Percentiles rank a stretch among this genome's conserved stretches.
phyloP scores from a whole-genome alignment of 2,113 vertebrate species.

The Tachycineta bicolor region DNA sequence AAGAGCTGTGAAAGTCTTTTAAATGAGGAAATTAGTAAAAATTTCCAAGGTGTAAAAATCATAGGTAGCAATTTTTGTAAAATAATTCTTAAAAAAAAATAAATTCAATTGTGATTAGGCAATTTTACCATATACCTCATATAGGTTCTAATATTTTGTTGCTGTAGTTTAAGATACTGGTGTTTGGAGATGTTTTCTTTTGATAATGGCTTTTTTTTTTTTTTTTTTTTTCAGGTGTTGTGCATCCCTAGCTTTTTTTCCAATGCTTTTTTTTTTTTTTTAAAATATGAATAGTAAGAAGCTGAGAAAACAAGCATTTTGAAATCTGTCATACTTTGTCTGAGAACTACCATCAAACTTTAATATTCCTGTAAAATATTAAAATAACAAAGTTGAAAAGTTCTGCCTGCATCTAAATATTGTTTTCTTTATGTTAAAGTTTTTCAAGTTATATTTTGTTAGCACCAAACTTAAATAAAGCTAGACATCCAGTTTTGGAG shows the following conservation, averaged over 20 bases:
- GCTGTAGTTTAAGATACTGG: background rate
- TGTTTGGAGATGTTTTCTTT: background rate
- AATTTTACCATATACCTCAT: background rate
- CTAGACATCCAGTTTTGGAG: background rate
- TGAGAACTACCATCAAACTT: background rate
- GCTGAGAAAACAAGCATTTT: background rate
- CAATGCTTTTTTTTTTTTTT: background rate
- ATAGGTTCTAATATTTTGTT: background rate
- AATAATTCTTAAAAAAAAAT: background rate
- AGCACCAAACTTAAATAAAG: background rate
- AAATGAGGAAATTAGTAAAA: background rate
- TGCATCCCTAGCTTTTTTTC: background rate
- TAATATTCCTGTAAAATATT: background rate
- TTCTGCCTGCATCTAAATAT: background rate
- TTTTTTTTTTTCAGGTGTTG: background rate
- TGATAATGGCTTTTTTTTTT: background rate
- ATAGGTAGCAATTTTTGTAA: background rate
- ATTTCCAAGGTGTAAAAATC: background rate
- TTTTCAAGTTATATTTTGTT: background rate
- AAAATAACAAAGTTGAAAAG: background rate
- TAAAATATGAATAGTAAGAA: background rate
- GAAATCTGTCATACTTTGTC: background rate
- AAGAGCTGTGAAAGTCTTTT: background rate
- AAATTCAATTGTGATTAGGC: background rate
- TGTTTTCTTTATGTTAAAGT: background rate